These are phyloP conservation scores for Ivindomyrus marchei DNA, from an alignment of 2,113 vertebrate species.

Conservation along the genomic window DNA sequence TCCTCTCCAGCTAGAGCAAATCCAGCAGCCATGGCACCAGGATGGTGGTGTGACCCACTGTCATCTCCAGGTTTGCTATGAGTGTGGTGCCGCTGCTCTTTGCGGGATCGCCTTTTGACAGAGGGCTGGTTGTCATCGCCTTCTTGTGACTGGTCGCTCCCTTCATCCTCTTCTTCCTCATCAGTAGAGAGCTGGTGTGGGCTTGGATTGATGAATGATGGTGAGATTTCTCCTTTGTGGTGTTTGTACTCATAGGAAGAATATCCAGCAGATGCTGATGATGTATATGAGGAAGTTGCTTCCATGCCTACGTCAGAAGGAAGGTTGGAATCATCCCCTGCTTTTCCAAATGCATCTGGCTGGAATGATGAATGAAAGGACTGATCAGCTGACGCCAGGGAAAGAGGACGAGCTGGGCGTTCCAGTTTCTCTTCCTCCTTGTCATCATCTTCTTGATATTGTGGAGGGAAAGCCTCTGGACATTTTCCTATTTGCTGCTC, in stretches of 20 bases:
- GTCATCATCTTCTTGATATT: conserved; percentile 62
- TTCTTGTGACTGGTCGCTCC: conserved; percentile 58
- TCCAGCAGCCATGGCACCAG: conserved; percentile 44
- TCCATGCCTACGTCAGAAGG: conserved; percentile 52
- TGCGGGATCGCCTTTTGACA: conserved; percentile 62
- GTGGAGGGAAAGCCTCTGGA: conserved; percentile 59
- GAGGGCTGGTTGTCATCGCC: conserved; percentile 56
- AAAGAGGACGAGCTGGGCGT: conserved; percentile 68
- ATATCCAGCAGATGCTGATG: conserved; percentile 57
- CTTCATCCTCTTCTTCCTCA: conserved; percentile 70
- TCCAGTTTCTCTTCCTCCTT: conserved; percentile 66
- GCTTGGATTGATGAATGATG: conserved; percentile 88
- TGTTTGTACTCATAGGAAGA: conserved; percentile 68
- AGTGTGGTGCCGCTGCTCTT: conserved; percentile 65
- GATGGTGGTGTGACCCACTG: conserved; percentile 44
- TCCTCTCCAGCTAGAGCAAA: conserved; percentile 68
- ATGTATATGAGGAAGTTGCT: conserved; percentile 52
- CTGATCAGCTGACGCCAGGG: conserved; percentile 69
- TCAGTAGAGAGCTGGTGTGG: conserved; percentile 75
- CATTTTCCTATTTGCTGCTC: conserved; percentile 55
- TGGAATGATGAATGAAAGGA: conserved; percentile 61
- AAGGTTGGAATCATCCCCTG: conserved; percentile 53
- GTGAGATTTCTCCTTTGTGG: conserved; percentile 80
- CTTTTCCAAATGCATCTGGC: conserved; percentile 46
- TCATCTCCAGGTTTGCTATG: conserved; percentile 44